Percentiles rank a stretch among this genome's conserved stretches.
Conservation (phyloP, 2,888 invertebrate species). For the Chaetoderma sp. region DNA sequence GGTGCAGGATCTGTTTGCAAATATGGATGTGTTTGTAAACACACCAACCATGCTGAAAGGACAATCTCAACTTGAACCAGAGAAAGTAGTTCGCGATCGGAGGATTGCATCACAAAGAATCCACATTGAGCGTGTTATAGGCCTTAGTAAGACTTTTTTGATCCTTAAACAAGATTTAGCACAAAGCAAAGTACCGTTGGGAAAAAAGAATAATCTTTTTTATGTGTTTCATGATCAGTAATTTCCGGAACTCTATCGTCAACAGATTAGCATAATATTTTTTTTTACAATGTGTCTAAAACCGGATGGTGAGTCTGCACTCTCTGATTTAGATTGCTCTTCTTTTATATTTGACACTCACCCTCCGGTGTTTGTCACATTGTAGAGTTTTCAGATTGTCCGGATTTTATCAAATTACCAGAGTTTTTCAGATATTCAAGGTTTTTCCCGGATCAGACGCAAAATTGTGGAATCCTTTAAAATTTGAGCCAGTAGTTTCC, state of each 20-base stretch:
- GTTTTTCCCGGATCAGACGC: too few relatives aligned
- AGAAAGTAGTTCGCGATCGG: constrained; percentile 26
- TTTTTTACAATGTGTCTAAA: not conserved
- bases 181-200: constrained; percentile 12
- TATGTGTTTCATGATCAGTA: constrained; percentile 24
- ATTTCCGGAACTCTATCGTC: constrained; percentile 35
- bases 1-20: constrained; percentile 41
- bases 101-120: constrained; percentile 14
- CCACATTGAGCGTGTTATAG: constrained; percentile 34
- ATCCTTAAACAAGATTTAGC: constrained; percentile 22
- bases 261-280: constrained; percentile 8
- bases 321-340: not conserved
- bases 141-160: constrained; percentile 27
- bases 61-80: constrained; percentile 35
- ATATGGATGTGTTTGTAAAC: constrained; percentile 32
- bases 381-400: too few relatives aligned
- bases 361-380: not conserved
- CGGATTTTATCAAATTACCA: too few relatives aligned
- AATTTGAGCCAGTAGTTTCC: too few relatives aligned
- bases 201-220: constrained; percentile 16
- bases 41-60: constrained; percentile 38
- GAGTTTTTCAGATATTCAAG: too few relatives aligned
- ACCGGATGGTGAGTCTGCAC: not conserved
- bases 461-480: too few relatives aligned
- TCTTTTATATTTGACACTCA: not conserved